Conservation (phyloP, 2,888 invertebrate genomes). For the Drosophila atripex region DNA sequence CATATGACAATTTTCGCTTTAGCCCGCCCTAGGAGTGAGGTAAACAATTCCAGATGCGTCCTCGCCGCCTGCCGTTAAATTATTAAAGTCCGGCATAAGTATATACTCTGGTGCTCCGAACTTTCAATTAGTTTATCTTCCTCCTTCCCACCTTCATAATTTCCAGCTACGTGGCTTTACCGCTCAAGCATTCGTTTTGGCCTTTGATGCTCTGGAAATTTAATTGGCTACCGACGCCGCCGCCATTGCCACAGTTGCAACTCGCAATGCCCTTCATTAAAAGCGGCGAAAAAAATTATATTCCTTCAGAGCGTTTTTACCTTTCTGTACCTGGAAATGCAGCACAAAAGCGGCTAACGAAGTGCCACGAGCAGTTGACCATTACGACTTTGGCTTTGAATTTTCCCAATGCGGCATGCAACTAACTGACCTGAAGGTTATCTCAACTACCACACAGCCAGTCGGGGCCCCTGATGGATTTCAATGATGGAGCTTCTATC, state of each 20-base stretch:
- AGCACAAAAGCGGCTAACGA: conserved; percentile 40
- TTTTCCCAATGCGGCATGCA: conserved; percentile 7
- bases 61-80: conserved; percentile 15
- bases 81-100: conserved; percentile 36
- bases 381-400: conserved; percentile 40
- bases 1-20: conserved; percentile 78
- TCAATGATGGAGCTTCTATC: conserved; percentile 4
- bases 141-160: conserved; percentile 1
- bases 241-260: conserved; percentile 25
- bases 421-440: conserved; percentile 16
- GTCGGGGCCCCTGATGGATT: conserved; percentile 6
- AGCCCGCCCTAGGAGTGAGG: conserved; percentile 47
- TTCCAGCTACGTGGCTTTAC: conserved; percentile 13
- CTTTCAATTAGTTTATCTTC: conserved; percentile 36
- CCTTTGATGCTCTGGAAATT: conserved; percentile 42
- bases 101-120: not conserved
- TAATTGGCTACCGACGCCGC: conserved; percentile 48
- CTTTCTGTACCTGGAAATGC: conserved; percentile 2
- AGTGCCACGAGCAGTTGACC: conserved; percentile 39
- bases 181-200: conserved; percentile 33
- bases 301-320: conserved; percentile 14
- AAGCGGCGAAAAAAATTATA: conserved; percentile 5
- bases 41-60: conserved; percentile 20
- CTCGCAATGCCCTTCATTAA: conserved; percentile 44
- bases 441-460: conserved; percentile 18